phyloP scores from a whole-genome alignment of 1,140 invertebrate species.

The Mactra quadrangularis region DNA sequence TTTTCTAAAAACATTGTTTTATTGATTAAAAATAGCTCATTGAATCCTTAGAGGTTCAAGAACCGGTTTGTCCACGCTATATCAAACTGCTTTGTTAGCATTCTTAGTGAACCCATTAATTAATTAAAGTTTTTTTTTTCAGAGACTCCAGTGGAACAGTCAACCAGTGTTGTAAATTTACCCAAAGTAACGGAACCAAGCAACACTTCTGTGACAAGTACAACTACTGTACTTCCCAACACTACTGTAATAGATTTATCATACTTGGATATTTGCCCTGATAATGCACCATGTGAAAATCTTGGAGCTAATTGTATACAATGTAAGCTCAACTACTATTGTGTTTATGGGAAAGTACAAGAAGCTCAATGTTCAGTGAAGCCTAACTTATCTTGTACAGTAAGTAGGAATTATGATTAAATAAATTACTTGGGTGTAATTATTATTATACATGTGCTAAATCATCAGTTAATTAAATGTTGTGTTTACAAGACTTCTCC shows the following conservation, averaged over 20 bases:
- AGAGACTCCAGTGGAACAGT: no score
- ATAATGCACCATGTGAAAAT: constrained; percentile 61
- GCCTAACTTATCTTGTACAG: constrained; percentile 68
- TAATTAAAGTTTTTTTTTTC: no score
- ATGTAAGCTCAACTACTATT: constrained; percentile 73
- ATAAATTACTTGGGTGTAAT: background rate
- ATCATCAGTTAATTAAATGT: background rate
- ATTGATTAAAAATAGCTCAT: no score
- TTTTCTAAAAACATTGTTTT: no score
- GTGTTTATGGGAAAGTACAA: constrained; percentile 70
- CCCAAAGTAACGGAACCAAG: background rate
- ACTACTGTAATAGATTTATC: background rate
- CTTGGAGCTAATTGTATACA: constrained; percentile 73
- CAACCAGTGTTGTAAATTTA: no score
- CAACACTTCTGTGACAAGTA: background rate
- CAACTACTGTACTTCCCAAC: background rate
- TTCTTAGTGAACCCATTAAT: no score
- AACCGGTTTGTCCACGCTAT: no score
- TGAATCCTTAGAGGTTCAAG: no score
- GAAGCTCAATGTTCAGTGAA: constrained; percentile 68
- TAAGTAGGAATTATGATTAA: no score
- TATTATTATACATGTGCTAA: background rate
- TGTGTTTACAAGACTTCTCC: background rate
- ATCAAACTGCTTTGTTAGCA: no score
- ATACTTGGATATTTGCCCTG: constrained; percentile 67